Percentiles rank a stretch among this genome's conserved stretches.
Conservation (phyloP, 2,797 vertebrate genomes). For the Coilia nasus region DNA sequence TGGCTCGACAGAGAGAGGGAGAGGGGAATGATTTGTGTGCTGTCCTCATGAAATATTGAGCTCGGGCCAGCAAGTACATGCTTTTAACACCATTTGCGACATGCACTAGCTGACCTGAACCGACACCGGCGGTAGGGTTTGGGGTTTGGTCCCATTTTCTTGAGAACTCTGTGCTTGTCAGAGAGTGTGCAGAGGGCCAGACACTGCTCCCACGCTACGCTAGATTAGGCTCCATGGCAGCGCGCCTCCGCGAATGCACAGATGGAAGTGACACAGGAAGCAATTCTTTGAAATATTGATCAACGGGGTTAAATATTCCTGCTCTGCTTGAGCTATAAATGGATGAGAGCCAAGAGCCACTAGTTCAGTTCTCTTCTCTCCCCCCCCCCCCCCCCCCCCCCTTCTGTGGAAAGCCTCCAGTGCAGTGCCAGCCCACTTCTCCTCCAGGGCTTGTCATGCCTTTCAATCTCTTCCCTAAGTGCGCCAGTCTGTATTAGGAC, state of each 20-base stretch:
- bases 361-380: constrained; percentile 38
- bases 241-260: constrained; percentile 57
- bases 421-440: constrained; percentile 42
- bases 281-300: constrained; percentile 82
- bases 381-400: constrained; percentile 47
- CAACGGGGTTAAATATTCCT: constrained; percentile 74
- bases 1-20: constrained; percentile 65
- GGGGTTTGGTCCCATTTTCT: constrained; percentile 73
- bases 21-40: constrained; percentile 68
- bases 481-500: constrained; percentile 47
- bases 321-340: constrained; percentile 66
- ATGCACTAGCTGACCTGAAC: constrained; percentile 75
- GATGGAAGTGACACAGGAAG: constrained; percentile 71
- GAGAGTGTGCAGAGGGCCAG: constrained; percentile 54
- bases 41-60: constrained; percentile 73
- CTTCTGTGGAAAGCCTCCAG: constrained; percentile 52
- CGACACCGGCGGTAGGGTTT: constrained; percentile 62
- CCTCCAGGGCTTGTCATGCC: constrained; percentile 46
- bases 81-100: constrained; percentile 81
- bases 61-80: constrained; percentile 72
- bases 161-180: constrained; percentile 46
- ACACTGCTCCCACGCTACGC: constrained; percentile 67
- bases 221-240: constrained; percentile 47
- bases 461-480: constrained; percentile 53
- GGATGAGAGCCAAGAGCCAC: constrained; percentile 55